Conservation (phyloP, 2,113 vertebrate genomes). For the Eulacestoma nigropectus region DNA sequence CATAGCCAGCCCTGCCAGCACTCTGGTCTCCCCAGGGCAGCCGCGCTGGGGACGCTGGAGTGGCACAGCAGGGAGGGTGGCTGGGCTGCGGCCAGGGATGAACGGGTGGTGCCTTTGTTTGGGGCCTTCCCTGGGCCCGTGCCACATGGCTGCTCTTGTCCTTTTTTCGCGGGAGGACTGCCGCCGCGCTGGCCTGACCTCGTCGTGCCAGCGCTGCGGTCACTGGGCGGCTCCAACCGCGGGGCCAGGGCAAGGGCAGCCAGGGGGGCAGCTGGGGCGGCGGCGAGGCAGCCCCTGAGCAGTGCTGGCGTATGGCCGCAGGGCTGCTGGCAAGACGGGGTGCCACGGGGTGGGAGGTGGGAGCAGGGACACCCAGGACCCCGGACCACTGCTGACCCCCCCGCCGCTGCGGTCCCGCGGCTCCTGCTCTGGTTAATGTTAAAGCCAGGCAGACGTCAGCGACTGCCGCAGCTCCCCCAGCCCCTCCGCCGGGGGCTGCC, state of each 20-base stretch:
- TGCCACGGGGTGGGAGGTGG: neutral
- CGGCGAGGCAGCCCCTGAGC: neutral
- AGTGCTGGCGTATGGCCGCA: accelerated
- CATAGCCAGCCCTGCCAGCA: neutral
- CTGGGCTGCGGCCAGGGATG: neutral
- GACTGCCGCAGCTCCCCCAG: neutral
- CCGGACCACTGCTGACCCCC: neutral
- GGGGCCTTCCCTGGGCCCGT: neutral
- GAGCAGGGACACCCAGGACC: neutral
- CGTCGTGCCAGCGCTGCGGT: neutral
- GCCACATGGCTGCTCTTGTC: neutral
- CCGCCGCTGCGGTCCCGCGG: neutral
- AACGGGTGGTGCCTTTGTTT: neutral
- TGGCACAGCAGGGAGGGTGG: neutral
- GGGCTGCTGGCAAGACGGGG: neutral
- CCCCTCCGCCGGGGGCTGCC: neutral
- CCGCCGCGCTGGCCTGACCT: neutral
- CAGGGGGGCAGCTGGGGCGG: neutral
- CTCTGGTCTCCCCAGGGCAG: neutral
- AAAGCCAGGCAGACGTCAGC: neutral
- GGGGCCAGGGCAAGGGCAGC: neutral
- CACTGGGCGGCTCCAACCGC: neutral
- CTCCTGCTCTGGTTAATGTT: constrained; percentile 42
- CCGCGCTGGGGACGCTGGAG: neutral
- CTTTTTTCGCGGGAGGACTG: neutral